Evolutionary conservation across 37 sponge, comb jelly and placozoan genomes (phyloP), one percentile per base, ranked within the genome.

Genomic region (Haliclona indistincta): DNA sequence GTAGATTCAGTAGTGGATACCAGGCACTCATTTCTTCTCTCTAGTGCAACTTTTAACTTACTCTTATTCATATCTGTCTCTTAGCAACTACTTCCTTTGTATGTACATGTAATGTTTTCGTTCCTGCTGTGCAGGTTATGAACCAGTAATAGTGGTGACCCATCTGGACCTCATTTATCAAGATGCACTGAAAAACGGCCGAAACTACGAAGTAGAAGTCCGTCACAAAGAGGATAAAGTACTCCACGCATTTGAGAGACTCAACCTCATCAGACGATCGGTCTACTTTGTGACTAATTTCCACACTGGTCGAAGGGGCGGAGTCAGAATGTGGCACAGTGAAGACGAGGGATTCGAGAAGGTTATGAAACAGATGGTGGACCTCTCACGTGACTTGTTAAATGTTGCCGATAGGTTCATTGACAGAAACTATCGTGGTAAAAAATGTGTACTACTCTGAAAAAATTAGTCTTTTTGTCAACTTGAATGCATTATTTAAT

Each of bases 241-340:
- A 32, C 78, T 96, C 0, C 82, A 86, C 58, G 93, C 84, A 43
- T 96, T 96, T 74, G 90, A 91, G 30, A 68, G 81, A 35, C 90
- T 92, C 23, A 77, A 96, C 43, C 81, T 96, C 49, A 81, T 84
- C 8, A 34, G 81, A 65, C 77, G 83, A 54, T 79, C 80, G 54
- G 76, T 96, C 11, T 86, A 92, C 33, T 86, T 96, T 56, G 90
- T 96, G 38, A 89, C 96, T 3, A 92, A 96, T 58, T 96, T 92
- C 60, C 89, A 96, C 58, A 80, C 88, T 37, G 88, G 90, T 0
- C 54, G 68, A 39, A 65, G 93, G 45, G 88, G 88, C 4, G 69
- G 80, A 8, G 43, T 82, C 17, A 78, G 63, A 29, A 43, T 96
- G 64, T 96, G 96, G 96, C 69, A 74, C 36, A 53, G 25, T 5